Evolutionary conservation across 2,888 invertebrate species (phyloP), one percentile per base, ranked within the genome.

Genomic region (Shargacucullia verbasci): DNA sequence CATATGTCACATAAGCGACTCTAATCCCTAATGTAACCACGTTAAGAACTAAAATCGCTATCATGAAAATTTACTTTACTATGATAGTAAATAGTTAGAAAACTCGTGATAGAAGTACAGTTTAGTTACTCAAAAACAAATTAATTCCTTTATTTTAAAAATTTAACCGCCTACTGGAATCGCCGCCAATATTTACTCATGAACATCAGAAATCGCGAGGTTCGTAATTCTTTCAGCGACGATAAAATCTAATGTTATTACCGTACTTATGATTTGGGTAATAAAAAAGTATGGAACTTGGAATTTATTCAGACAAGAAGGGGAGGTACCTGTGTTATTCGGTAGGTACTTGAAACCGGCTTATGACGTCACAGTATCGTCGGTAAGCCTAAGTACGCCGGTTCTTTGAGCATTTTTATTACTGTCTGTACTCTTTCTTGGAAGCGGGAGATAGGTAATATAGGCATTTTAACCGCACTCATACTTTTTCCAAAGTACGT

Each of bases 161-260:
- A 20, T 20, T 20, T 20, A 20, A 4, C 4, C 4, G 20, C 2
- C 20, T 20, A 3, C 4, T 4, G 4, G 20, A 20, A 20, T 20
- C 20, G 4, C 2, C 20, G 4, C 4, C 27, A 53, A 43, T 60
- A 66, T 54, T 59, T 63, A 68, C 50, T 61, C 57, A 54, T 38
- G 43, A 61, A 68, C 39, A 47, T 60, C 65, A 64, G 47, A 20
- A 59, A 60, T 75, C 61, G 35, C 9, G 35, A 44, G 43, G 12
- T 60, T 48, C 39, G 58, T 65, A 72, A 68, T 76, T 78, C 76
- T 74, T 69, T 66, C 67, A 54, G 48, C 56, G 55, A 57, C 69
- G 64, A 74, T 79, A 79, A 78, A 79, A 79, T 79, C 74, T 67
- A 48, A 79, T 76, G 72, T 73, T 77, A 77, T 64, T 69, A 56